phyloP scores from a whole-genome alignment of 1,140 invertebrate species.

The Alviniconcha marisindica region DNA sequence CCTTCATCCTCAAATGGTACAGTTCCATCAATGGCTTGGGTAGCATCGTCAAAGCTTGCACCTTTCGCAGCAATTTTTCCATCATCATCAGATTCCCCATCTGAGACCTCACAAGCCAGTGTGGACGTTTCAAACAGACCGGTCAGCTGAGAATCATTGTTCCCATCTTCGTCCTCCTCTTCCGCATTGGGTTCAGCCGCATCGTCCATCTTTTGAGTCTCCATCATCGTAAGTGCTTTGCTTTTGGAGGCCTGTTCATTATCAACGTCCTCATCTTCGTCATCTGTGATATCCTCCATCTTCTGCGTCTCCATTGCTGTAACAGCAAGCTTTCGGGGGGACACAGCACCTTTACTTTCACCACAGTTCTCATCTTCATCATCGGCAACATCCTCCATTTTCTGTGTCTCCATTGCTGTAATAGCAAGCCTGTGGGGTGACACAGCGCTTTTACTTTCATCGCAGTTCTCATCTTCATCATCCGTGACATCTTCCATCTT shows the following conservation, averaged over 20 bases:
- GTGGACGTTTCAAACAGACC: constrained; percentile 58
- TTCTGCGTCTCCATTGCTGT: neutral
- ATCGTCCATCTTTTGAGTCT: constrained; percentile 13
- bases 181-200: neutral
- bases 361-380: no score
- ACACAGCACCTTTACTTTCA: no score
- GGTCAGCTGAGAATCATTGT: constrained; percentile 47
- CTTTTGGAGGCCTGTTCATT: neutral
- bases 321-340: neutral
- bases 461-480: neutral
- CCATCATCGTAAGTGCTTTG: neutral
- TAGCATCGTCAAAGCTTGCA: constrained; percentile 41
- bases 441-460: neutral
- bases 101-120: constrained; percentile 57
- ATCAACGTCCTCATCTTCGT: neutral
- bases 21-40: constrained; percentile 43
- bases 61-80: constrained; percentile 7
- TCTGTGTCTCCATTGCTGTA: constrained; percentile 1
- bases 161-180: constrained; percentile 45
- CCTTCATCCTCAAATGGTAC: constrained; percentile 9
- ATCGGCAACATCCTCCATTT: neutral
- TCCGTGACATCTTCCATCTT: neutral
- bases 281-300: neutral
- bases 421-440: neutral
- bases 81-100: constrained; percentile 36